phyloP scores from a whole-genome alignment of 2,113 vertebrate genomes.

The Atrichornis clamosus region DNA sequence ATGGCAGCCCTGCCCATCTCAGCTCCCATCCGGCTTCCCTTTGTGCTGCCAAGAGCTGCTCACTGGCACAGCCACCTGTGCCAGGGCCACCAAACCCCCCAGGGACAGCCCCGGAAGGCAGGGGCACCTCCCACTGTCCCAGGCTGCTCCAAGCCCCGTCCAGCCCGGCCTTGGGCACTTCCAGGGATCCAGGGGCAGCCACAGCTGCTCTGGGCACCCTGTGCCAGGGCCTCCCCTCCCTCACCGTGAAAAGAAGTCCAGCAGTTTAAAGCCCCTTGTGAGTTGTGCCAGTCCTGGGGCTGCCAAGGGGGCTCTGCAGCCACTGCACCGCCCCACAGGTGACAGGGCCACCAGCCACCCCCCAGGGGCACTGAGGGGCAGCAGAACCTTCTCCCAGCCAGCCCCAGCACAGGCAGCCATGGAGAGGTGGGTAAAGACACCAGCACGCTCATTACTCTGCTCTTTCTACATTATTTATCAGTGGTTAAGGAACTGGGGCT shows the following conservation, averaged over 20 bases:
- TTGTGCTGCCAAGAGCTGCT: neutral
- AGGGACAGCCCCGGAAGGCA: neutral
- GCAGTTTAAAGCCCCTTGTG: fast-evolving
- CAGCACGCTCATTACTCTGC: fast-evolving
- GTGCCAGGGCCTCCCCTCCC: neutral
- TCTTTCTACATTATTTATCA: neutral
- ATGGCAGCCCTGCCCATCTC: neutral
- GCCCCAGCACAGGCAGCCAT: neutral
- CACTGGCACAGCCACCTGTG: too few relatives aligned
- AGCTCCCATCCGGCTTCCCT: neutral
- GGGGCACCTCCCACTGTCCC: neutral
- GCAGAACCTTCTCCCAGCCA: neutral
- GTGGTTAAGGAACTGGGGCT: neutral
- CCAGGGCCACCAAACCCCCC: too few relatives aligned
- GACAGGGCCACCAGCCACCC: neutral
- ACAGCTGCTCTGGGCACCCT: neutral
- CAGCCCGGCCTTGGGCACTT: too few relatives aligned
- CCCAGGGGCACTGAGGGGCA: fast-evolving
- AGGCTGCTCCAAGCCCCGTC: too few relatives aligned
- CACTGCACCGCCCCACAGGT: fast-evolving
- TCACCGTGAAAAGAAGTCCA: fast-evolving
- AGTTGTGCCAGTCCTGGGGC: neutral
- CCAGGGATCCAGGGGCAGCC: neutral
- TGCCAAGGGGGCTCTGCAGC: neutral
- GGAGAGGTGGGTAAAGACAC: neutral